phyloP scores from a whole-genome alignment of 2,113 vertebrate genomes.

The Solea senegalensis region DNA sequence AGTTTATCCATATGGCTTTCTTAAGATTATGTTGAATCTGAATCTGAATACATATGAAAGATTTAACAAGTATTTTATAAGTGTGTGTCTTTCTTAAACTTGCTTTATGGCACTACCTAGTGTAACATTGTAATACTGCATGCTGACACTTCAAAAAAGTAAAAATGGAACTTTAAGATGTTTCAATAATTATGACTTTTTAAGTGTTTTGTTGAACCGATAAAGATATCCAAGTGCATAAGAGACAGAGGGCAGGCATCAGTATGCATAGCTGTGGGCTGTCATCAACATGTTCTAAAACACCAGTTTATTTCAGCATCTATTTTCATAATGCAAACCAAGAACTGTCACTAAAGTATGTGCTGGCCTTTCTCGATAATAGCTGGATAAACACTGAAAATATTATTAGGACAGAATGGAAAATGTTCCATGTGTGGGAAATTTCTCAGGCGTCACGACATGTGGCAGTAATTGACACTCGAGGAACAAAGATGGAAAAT shows the following conservation, averaged over 20 bases:
- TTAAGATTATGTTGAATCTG: too few relatives aligned
- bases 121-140: neutral
- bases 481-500: neutral
- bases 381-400: conserved; percentile 29
- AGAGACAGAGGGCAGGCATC: conserved; percentile 10
- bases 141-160: neutral
- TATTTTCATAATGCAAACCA: conserved; percentile 46
- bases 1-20: too few relatives aligned
- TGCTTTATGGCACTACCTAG: conserved; percentile 22
- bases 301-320: conserved; percentile 16
- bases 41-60: too few relatives aligned
- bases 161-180: neutral
- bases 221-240: neutral
- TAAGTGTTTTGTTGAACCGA: neutral
- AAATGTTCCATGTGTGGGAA: neutral
- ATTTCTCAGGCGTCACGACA: neutral
- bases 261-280: neutral
- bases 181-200: neutral
- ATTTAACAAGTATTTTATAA: too few relatives aligned
- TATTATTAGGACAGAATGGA: conserved; percentile 5
- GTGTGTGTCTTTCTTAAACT: too few relatives aligned
- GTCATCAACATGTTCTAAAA: conserved; percentile 6
- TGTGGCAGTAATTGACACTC: neutral
- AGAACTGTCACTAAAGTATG: conserved; percentile 37
- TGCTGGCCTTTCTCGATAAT: conserved; percentile 1